Percentiles rank a stretch among this genome's conserved stretches.
phyloP scores from a whole-genome alignment of 2,797 vertebrate species.

The Acipenser oxyrinchus region DNA sequence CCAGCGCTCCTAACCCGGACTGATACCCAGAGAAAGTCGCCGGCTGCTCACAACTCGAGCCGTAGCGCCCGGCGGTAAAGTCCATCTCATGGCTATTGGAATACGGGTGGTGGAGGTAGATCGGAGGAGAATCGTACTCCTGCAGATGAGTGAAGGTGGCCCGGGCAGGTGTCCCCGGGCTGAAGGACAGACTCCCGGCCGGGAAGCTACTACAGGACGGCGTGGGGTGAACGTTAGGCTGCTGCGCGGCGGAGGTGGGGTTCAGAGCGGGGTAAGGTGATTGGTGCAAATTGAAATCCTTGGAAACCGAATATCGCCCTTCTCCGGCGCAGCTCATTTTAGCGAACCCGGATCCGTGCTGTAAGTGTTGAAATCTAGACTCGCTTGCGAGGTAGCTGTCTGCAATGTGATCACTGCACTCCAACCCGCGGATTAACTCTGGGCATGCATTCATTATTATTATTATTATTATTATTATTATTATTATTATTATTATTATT shows the following conservation, averaged over 20 bases:
- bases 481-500: no score
- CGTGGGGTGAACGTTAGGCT: background rate
- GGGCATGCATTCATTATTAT: constrained; percentile 57
- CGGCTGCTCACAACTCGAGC: constrained; percentile 24
- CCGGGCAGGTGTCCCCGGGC: constrained; percentile 15
- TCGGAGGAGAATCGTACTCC: constrained; percentile 34
- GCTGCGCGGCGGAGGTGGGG: background rate
- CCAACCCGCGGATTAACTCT: constrained; percentile 48
- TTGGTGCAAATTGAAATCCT: constrained; percentile 35
- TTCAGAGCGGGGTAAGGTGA: constrained; percentile 30
- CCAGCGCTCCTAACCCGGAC: constrained; percentile 29
- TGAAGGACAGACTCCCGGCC: constrained; percentile 13
- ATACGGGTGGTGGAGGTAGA: constrained; percentile 44
- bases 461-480: background rate
- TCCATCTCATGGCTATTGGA: constrained; percentile 32
- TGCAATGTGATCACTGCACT: constrained; percentile 44
- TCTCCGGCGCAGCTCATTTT: constrained; percentile 33
- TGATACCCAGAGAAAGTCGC: constrained; percentile 22
- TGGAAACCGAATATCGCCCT: constrained; percentile 30
- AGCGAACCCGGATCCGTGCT: constrained; percentile 29
- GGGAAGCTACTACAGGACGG: constrained; percentile 9
- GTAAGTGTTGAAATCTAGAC: constrained; percentile 49
- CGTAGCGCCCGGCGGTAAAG: constrained; percentile 34
- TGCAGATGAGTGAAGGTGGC: constrained; percentile 31
- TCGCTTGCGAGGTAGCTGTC: constrained; percentile 47